Percentiles rank a stretch among this genome's conserved stretches.
These are phyloP conservation scores for Microdon myrmicae DNA, from an alignment of 2,888 invertebrate genomes.

Conservation along the genomic window DNA sequence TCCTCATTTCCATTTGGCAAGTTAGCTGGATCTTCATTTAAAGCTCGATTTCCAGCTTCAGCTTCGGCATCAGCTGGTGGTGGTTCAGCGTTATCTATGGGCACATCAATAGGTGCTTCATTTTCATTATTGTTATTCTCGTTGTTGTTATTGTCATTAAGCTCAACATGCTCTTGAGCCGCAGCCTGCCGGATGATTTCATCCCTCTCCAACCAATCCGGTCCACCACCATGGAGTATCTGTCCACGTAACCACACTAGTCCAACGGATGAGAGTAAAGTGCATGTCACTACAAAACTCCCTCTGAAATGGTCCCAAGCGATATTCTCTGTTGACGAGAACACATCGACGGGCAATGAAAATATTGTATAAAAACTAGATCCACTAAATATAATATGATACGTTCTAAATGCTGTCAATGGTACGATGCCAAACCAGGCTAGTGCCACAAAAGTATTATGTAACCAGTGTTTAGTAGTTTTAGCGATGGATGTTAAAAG, in stretches of 20 bases:
- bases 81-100: conserved; percentile 62
- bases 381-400: conserved; percentile 91
- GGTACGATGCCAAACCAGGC: conserved; percentile 99
- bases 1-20: conserved; percentile 65
- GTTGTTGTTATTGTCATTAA: conserved; percentile 61
- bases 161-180: conserved; percentile 28
- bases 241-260: conserved; percentile 98
- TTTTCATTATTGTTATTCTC: conserved; percentile 67
- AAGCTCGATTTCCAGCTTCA: conserved; percentile 62
- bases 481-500: conserved; percentile 88
- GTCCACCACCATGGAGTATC: conserved; percentile 96
- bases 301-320: conserved; percentile 95
- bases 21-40: conserved; percentile 67
- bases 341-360: conserved; percentile 89
- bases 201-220: conserved; percentile 90
- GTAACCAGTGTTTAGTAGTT: conserved; percentile 96
- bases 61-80: conserved; percentile 65
- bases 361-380: conserved; percentile 83
- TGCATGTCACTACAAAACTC: conserved; percentile 95
- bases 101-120: conserved; percentile 59
- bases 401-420: conserved; percentile 94
- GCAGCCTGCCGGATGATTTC: conserved; percentile 63
- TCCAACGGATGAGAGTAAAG: conserved; percentile 94
- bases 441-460: conserved; percentile 94
- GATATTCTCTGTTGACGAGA: conserved; percentile 92